A percentile compares a stretch with the other conserved stretches of the same genome.
Evolutionary conservation across 35 echinoderm and acorn worm genomes (phyloP).

Genomic region (Stichopus chloronotus): DNA sequence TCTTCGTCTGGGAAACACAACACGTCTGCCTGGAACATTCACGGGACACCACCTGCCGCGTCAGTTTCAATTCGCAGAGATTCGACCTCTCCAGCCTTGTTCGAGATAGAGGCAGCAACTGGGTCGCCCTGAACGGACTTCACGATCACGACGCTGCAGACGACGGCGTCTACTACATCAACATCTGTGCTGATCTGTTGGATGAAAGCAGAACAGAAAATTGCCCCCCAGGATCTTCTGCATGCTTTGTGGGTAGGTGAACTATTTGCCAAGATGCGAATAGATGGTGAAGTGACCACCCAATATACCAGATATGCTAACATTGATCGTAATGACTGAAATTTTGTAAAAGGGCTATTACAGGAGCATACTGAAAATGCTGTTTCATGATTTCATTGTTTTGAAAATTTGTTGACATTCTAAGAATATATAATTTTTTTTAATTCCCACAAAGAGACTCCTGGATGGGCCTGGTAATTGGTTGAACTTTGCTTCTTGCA

Average conservation of each 20-base stretch:
- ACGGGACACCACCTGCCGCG: constrained; percentile 59
- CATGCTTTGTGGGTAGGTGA: constrained; percentile 72
- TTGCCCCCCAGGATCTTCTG: constrained; percentile 69
- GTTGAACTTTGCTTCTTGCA: too few species aligned
- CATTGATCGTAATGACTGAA: too few species aligned
- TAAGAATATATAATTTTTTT: too few species aligned
- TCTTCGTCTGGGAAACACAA: constrained; percentile 94
- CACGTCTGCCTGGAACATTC: constrained; percentile 83
- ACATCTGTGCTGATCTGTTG: constrained; percentile 83
- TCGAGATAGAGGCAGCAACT: constrained; percentile 70
- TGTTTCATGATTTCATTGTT: too few species aligned
- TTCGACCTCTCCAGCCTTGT: constrained; percentile 88
- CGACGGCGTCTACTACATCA: constrained; percentile 76
- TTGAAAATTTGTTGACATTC: too few species aligned
- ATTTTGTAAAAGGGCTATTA: too few species aligned
- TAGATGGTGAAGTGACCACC: too few species aligned
- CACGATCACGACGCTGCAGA: constrained; percentile 32
- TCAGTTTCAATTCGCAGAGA: constrained; percentile 49
- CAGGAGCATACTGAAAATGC: too few species aligned
- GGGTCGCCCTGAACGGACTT: constrained; percentile 79
- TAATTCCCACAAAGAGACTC: too few species aligned
- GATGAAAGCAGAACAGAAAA: constrained; percentile 1
- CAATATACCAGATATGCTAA: too few species aligned
- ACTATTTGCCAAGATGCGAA: not conserved
- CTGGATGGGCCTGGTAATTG: too few species aligned